These are phyloP conservation scores for Calypte anna DNA, from an alignment of 2,113 vertebrate genomes.

Conservation along the genomic window DNA sequence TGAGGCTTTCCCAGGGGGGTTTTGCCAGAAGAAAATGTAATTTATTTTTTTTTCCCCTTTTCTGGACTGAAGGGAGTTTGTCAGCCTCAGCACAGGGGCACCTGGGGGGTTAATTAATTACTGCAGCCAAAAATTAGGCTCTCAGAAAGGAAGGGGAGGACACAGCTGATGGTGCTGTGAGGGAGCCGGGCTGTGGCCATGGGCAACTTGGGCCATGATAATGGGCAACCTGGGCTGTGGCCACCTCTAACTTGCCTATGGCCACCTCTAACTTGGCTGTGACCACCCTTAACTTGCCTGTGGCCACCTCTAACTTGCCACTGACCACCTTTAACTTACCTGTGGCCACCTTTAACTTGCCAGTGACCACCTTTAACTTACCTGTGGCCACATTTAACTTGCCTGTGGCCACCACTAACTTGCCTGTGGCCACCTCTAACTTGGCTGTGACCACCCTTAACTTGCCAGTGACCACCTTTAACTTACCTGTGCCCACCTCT, in stretches of 20 bases:
- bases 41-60: background rate
- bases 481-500: background rate
- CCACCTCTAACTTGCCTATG: no score
- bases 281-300: background rate
- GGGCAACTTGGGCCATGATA: background rate
- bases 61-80: background rate
- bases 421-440: background rate
- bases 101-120: background rate
- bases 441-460: background rate
- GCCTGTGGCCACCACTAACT: no score
- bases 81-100: background rate
- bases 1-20: slow-evolving; percentile 19
- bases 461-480: background rate
- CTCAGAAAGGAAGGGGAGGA: background rate
- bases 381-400: background rate
- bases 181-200: no score
- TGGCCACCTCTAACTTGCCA: background rate
- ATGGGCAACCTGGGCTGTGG: background rate
- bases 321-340: background rate
- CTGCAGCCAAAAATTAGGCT: background rate
- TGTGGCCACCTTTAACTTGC: background rate
- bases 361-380: background rate
- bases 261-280: no score
- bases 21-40: background rate
- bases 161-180: background rate